Evolutionary conservation across 2,113 vertebrate species (phyloP), one percentile per base, ranked within the genome.

Genomic region (Passer domesticus): DNA sequence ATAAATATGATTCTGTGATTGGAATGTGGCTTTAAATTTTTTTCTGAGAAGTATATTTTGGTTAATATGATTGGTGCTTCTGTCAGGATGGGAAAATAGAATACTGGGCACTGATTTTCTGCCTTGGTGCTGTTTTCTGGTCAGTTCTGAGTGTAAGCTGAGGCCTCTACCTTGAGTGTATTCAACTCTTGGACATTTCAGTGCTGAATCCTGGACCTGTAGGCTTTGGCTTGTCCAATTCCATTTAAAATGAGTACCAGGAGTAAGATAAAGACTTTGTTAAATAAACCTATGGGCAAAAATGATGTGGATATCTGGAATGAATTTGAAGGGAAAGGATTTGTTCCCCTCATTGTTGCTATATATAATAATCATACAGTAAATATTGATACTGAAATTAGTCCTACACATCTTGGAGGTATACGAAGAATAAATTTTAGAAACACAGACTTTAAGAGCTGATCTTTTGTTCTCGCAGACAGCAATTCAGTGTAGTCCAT

Each of bases 1-100:
- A 78, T 93, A 93, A 96, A 90, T 96, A 60, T 11, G 88, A 52
- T 49, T 83, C 89, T 93, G 67, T 60, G n/a, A 50, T 72, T 90
- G 53, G 76, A 81, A 93, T 66, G 83, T 58, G 66, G 39, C 56
- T 83, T 91, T 67, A 43, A 10, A 14, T 0, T 56, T 94, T 87
- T 88, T 67, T 21, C 46, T 80, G 85, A 75, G 23, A 72, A 83
- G 47, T 39, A 5, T 37, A 37, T 83, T 78, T 85, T 43, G 47
- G 44, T 69, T 77, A 46, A 37, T 10, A 8, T 52, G 63, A 67
- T 78, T 30, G 76, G 31, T 53, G 58, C 14, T 70, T 83, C 67
- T 86, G n/a, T 81, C 25, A 41, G 62, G 58, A 44, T 43, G 50
- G 78, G 31, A 80, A 88, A 92, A 30, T 1, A 46, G 46, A 52